Base-by-base conservation (phyloP, 2,113 vertebrate species). In the Syngnathus scovelli region DNA sequence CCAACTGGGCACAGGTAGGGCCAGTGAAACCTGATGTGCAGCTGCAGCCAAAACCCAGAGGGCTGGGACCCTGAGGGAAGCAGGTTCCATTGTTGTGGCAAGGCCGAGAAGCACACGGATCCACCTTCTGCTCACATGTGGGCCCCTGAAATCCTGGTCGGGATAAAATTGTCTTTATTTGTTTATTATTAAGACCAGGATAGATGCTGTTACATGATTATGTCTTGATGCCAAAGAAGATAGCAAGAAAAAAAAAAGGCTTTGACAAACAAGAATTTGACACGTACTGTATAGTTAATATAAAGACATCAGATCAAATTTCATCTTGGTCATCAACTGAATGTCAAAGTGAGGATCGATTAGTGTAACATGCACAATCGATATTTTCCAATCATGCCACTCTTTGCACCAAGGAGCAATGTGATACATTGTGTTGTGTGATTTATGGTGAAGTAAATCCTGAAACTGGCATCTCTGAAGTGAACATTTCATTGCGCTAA, bases 21-120 rank as follows among this genome's bases (percentile, higher is more conserved):
- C 97, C 97, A 0, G 95, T 98, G 84, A 95, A 99, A n/a, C 95
- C 95, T 0, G 93, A 82, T 7, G 93, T 92, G 78, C 97, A 99
- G 72, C 92, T 93, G 69, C 97, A 99, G 85, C 90, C 91, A 48
- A 90, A 92, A 23, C 86, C 90, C 90, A 95, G 64, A 68, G 83
- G 85, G 0, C 86, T 70, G 1, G 91, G 83, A 5, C 86, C 87
- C 1, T 94, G 92, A 2, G 89, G 82, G 0, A 89, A 93, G 73
- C 97, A 99, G 5, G 93, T 96, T 4, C 93, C 95, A 0, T 99
- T 99, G 85, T 98, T 98, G 83, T 94, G 94, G 71, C 97, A 99
- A 0, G 96, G 96, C 2, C 89, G 89, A 0, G 93, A 95, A 0
- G 86, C 90, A 10, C 97, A 99, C 0, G 94, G 94, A 69, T 99